Percentiles rank a stretch among this genome's conserved stretches.
Conservation (phyloP, 2,888 invertebrate species). For the Incurvaria masculella region DNA sequence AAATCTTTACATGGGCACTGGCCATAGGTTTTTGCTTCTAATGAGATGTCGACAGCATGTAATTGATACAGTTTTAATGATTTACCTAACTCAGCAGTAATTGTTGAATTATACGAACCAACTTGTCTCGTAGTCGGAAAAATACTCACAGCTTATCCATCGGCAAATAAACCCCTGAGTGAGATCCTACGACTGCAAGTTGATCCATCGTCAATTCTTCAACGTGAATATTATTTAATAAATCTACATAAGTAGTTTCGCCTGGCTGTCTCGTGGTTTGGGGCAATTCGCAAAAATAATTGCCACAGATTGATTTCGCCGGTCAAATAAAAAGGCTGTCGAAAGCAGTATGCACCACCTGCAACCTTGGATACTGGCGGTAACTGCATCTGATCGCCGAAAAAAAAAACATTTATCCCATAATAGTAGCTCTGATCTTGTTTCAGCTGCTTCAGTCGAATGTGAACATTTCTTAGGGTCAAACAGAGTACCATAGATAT, state of each 20-base stretch:
- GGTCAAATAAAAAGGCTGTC: not conserved
- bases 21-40: constrained; percentile 1
- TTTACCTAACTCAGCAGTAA: not conserved
- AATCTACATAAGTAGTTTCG: not conserved
- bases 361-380: not conserved
- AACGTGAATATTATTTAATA: not conserved
- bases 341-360: constrained; percentile 1
- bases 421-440: not conserved
- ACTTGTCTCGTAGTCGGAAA: not conserved
- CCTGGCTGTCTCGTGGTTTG: not conserved
- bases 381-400: not conserved
- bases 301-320: constrained; percentile 1
- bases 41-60: constrained; percentile 1
- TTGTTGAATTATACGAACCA: not conserved
- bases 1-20: constrained; percentile 1
- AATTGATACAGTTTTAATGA: not conserved
- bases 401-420: not conserved
- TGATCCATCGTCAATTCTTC: constrained; percentile 1
- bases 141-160: not conserved
- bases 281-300: constrained; percentile 1
- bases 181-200: not conserved
- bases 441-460: not conserved
- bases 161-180: not conserved
- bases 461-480: not conserved
- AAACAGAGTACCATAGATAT: not conserved